phyloP scores from a whole-genome alignment of 1,140 invertebrate species.

The Acyrthosiphon pisum region DNA sequence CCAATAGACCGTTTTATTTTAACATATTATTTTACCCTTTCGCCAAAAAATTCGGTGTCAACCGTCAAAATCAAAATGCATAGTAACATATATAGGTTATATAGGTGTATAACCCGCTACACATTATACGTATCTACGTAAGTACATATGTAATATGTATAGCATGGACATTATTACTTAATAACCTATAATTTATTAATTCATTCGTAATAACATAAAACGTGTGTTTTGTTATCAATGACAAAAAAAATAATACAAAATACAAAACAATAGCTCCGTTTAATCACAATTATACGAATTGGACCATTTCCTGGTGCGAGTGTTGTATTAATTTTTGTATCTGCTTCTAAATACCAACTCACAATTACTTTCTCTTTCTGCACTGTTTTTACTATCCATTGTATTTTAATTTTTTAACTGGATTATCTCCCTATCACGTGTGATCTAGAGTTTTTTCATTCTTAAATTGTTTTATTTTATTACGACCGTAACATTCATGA shows the following conservation, averaged over 20 bases:
- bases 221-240: constrained; percentile 40
- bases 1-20: constrained; percentile 26
- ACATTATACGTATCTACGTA: background rate
- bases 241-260: constrained; percentile 24
- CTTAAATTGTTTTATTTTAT: constrained; percentile 48
- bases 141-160: constrained; percentile 13
- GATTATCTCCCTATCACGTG: constrained; percentile 55
- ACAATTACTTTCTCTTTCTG: constrained; percentile 52
- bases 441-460: constrained; percentile 50
- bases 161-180: constrained; percentile 16
- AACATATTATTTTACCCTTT: constrained; percentile 11
- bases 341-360: constrained; percentile 35
- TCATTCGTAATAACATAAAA: constrained; percentile 30
- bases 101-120: background rate
- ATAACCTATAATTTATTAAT: constrained; percentile 41
- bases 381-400: constrained; percentile 49
- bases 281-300: constrained; percentile 49
- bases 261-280: constrained; percentile 51
- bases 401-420: constrained; percentile 57
- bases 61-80: background rate
- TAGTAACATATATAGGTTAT: background rate
- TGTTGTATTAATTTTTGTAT: constrained; percentile 49
- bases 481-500: constrained; percentile 45
- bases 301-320: constrained; percentile 45
- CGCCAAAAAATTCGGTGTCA: background rate